Evolutionary conservation across 1,140 invertebrate genomes (phyloP).

Genomic region (Popillia japonica): DNA sequence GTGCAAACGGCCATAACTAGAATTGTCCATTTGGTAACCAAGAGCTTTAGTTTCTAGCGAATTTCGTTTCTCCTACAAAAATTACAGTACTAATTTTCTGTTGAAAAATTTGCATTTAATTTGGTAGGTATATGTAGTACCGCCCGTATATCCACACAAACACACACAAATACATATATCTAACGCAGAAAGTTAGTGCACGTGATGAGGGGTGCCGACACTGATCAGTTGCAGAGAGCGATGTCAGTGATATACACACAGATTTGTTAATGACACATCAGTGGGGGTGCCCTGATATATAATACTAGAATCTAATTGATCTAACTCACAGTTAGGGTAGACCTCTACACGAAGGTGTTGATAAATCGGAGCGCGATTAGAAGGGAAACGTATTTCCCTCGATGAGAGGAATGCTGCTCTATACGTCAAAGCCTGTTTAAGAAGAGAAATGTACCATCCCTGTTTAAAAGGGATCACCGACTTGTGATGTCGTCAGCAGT

Average conservation of each 20-base stretch:
- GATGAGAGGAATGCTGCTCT: conserved; percentile 13
- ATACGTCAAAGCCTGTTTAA: conserved; percentile 4
- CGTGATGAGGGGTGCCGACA: conserved; percentile 8
- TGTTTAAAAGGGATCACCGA: conserved; percentile 25
- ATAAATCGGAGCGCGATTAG: conserved; percentile 3
- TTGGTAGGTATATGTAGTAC: no score
- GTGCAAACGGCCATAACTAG: no score
- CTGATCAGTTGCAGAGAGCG: not conserved
- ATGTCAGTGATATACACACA: not conserved
- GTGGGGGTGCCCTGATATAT: conserved; percentile 22
- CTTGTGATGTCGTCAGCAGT: not conserved
- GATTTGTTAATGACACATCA: conserved; percentile 29
- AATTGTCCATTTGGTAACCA: no score
- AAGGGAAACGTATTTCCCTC: conserved; percentile 28
- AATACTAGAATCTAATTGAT: conserved; percentile 21
- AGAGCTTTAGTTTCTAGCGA: no score
- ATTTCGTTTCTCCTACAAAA: no score
- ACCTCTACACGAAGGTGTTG: not conserved
- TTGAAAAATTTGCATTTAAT: no score
- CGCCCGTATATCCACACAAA: no score
- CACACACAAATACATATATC: no score
- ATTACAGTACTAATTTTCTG: no score
- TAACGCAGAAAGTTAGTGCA: not conserved
- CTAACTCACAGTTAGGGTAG: not conserved
- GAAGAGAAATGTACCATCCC: conserved; percentile 15